Evolutionary conservation across 1,140 invertebrate genomes (phyloP).

Genomic region (Odontomachus brunneus): DNA sequence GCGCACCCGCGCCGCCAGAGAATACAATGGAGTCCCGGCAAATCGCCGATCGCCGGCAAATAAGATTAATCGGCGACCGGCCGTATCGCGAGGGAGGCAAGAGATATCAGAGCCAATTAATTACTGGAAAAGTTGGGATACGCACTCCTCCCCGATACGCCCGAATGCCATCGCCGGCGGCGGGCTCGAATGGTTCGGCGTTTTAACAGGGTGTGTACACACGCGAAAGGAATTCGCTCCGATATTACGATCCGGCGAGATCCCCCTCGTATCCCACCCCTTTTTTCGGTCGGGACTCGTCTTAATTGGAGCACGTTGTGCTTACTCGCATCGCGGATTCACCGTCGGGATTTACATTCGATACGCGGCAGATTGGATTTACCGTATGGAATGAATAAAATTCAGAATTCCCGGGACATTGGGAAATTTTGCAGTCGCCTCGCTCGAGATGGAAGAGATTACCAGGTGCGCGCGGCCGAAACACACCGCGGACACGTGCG

Average conservation of each 20-base stretch:
- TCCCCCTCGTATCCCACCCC: background rate
- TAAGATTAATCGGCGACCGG: constrained; percentile 41
- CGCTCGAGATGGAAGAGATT: background rate
- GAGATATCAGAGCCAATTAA: constrained; percentile 52
- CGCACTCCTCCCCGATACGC: constrained; percentile 3
- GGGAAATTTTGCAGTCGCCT: constrained; percentile 8
- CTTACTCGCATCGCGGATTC: constrained; percentile 38
- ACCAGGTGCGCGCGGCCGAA: background rate
- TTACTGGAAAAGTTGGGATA: constrained; percentile 55
- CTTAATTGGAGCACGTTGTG: constrained; percentile 50
- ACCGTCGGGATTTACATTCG: constrained; percentile 41
- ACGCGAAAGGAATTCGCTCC: constrained; percentile 37
- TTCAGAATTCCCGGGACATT: constrained; percentile 23
- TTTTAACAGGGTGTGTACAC: constrained; percentile 47
- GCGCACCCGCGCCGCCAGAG: background rate
- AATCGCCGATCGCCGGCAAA: constrained; percentile 36
- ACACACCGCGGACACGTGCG: background rate
- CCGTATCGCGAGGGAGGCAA: constrained; percentile 9
- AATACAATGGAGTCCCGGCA: constrained; percentile 36
- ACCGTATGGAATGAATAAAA: constrained; percentile 51
- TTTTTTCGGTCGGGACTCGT: constrained; percentile 35
- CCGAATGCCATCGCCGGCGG: too few relatives aligned
- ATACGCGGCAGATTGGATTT: constrained; percentile 50
- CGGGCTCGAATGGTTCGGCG: constrained; percentile 1
- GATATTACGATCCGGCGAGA: constrained; percentile 39